Conservation (phyloP, 2,797 vertebrate genomes). For the Galago senegalensis region DNA sequence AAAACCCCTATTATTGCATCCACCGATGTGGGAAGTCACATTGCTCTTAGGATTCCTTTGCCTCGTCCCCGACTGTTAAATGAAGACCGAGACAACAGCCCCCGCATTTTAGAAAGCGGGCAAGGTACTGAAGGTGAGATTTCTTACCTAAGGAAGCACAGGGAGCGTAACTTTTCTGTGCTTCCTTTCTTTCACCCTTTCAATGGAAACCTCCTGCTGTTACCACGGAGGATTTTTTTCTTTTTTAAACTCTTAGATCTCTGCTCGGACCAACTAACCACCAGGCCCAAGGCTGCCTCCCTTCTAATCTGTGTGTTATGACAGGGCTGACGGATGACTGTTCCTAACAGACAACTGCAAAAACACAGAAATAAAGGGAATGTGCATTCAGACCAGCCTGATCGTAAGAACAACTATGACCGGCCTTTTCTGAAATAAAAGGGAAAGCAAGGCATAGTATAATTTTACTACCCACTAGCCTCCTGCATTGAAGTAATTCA, state of each 20-base stretch:
- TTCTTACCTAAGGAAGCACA: conserved; percentile 85
- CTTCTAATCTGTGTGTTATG: conserved; percentile 87
- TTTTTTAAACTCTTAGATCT: conserved; percentile 84
- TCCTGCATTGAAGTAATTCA: conserved; percentile 41
- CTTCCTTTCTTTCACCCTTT: conserved; percentile 78
- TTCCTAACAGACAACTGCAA: conserved; percentile 85
- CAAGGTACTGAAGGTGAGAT: conserved; percentile 76
- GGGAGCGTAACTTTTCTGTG: conserved; percentile 84
- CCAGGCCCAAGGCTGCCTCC: conserved; percentile 84
- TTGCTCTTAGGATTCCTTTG: conserved; percentile 42
- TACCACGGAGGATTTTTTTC: conserved; percentile 83
- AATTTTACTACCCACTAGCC: background rate
- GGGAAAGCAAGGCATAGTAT: conserved; percentile 41
- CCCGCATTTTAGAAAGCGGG: conserved; percentile 60
- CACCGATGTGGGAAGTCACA: conserved; percentile 73
- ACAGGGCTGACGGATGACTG: conserved; percentile 79
- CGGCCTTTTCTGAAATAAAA: conserved; percentile 71
- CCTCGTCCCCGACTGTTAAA: conserved; percentile 15
- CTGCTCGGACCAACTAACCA: conserved; percentile 87
- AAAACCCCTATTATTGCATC: conserved; percentile 64
- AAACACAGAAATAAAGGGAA: conserved; percentile 84
- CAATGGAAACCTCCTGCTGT: conserved; percentile 75
- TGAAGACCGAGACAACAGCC: conserved; percentile 74
- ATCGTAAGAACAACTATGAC: conserved; percentile 69
- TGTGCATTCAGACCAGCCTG: conserved; percentile 53